Evolutionary conservation across 2,888 invertebrate species (phyloP), one percentile per base, ranked within the genome.

Genomic region (Sminthurides aquaticus): DNA sequence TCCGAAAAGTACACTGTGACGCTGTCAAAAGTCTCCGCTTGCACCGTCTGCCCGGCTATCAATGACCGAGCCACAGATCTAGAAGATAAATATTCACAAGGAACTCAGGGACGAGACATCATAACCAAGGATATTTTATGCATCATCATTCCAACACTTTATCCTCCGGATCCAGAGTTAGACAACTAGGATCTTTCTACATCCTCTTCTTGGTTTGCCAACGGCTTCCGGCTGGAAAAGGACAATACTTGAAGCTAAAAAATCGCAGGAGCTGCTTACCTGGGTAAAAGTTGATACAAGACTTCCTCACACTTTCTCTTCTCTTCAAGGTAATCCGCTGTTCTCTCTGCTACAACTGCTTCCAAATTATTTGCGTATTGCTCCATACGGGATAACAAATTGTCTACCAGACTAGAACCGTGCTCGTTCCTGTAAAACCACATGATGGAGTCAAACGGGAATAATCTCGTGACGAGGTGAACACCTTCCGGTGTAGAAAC

Each of bases 341-440:
- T 99, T 72, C 98, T 83, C 79, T 98, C 96, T 77, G 94, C 93
- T 26, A 99, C 99, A 73, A 97, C 82, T 52, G 88, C 87, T 81
- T 99, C 99, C 79, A 99, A 85, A 80, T 99, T 99, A 81, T 95
- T 96, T 43, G 99, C 98, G 78, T 99, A 99, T 79, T 96, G 93
- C 79, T 99, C 98, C 98, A 99, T 99, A 72, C 98, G 90, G 64
- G 92, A 91, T 59, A 93, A 82, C 67, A 98, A 84, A 81, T 97
- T 97, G 81, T 99, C 98, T 70, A 79, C 74, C 76, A 94, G 82
- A 72, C 97, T 90, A 79, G 95, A 95, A 72, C 92, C 91, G 77
- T 90, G 90, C 80, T 92, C 91, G 76, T 88, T 87, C 79, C 93
- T 93, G 82, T 54, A 56, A 29, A 29, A 62, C 18, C 24, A 52